Evolutionary conservation across 1,140 invertebrate species (phyloP).

Genomic region (Vollenhovia emeryi): DNA sequence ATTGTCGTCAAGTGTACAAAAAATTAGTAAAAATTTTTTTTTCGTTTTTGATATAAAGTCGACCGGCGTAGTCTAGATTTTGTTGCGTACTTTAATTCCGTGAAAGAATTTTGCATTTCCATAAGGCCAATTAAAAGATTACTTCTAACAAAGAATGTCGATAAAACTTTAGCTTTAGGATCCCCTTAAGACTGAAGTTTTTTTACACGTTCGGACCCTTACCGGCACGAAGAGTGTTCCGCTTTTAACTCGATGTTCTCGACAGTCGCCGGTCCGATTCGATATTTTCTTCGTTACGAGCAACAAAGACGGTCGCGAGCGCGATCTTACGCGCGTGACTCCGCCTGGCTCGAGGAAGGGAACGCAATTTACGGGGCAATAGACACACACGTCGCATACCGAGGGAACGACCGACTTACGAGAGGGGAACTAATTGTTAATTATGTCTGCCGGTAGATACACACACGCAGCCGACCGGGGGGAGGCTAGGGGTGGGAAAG

Average conservation of each 20-base stretch:
- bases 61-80: no score
- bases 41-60: no score
- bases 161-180: no score
- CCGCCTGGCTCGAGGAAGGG: not conserved
- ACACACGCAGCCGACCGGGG: not conserved
- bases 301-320: not conserved
- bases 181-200: no score
- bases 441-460: conserved; percentile 51
- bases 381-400: conserved; percentile 11
- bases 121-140: no score
- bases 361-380: conserved; percentile 48
- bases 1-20: no score
- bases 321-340: not conserved
- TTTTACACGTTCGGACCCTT: no score
- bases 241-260: not conserved
- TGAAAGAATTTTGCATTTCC: no score
- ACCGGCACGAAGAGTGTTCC: not conserved
- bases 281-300: not conserved
- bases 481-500: not conserved
- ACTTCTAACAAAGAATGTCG: no score
- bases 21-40: no score
- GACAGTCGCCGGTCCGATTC: not conserved
- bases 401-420: conserved; percentile 40
- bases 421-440: conserved; percentile 66
- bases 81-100: no score